phyloP scores from a whole-genome alignment of 1,140 invertebrate species.

The Drosophila pseudoananassae region DNA sequence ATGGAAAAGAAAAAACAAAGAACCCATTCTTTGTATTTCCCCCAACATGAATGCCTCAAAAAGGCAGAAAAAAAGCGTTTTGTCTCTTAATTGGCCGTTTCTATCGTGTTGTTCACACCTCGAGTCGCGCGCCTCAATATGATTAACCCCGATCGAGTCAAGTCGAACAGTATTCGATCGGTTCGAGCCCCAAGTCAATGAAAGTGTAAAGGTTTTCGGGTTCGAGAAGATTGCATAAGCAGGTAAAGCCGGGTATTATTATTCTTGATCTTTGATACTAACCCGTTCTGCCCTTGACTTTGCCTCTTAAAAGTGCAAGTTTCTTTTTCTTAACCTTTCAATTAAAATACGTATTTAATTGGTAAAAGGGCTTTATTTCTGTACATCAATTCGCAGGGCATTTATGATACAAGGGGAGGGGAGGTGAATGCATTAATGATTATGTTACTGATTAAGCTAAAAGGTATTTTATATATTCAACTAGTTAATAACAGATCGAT shows the following conservation, averaged over 20 bases:
- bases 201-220: slow-evolving; percentile 63
- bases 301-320: neutral
- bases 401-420: slow-evolving; percentile 58
- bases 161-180: neutral
- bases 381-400: slow-evolving; percentile 57
- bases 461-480: slow-evolving; percentile 71
- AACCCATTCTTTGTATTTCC: slow-evolving; percentile 37
- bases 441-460: slow-evolving; percentile 69
- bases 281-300: slow-evolving; percentile 14
- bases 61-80: slow-evolving; percentile 30
- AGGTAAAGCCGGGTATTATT: neutral
- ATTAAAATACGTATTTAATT: slow-evolving; percentile 10
- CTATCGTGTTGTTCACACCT: slow-evolving; percentile 36
- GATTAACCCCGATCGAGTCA: slow-evolving; percentile 50
- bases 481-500: slow-evolving; percentile 64
- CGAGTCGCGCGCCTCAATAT: slow-evolving; percentile 49
- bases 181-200: slow-evolving; percentile 43
- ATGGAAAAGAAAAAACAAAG: slow-evolving; percentile 8
- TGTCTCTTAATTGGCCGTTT: slow-evolving; percentile 50
- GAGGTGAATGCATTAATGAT: slow-evolving; percentile 46
- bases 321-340: neutral
- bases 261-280: slow-evolving; percentile 9
- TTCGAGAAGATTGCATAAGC: slow-evolving; percentile 26
- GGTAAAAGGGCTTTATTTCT: slow-evolving; percentile 59
- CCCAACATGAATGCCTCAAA: slow-evolving; percentile 12